Conservation (phyloP, 2,888 invertebrate species). For the Zaprionus bogoriensis region DNA sequence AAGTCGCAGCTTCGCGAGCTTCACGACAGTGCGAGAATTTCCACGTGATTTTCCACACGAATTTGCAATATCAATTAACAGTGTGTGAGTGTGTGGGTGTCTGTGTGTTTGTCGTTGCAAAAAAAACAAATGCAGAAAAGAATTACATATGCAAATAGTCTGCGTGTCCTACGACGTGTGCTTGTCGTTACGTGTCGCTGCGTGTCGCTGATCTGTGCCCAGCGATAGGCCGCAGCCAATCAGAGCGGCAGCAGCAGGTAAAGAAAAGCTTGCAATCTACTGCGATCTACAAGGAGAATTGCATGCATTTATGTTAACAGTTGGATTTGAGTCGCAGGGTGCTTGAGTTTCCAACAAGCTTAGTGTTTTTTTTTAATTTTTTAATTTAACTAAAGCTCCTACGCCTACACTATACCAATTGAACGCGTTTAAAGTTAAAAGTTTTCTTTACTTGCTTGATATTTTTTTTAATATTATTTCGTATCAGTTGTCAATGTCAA, state of each 20-base stretch:
- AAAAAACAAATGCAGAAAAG: slow-evolving; percentile 11
- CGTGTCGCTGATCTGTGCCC: slow-evolving; percentile 24
- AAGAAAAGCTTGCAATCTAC: too few species aligned
- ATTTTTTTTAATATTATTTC: too few species aligned
- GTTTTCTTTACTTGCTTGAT: too few species aligned
- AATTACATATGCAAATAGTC: slow-evolving; percentile 59
- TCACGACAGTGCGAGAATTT: slow-evolving; percentile 16
- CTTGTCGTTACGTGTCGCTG: background rate
- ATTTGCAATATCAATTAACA: slow-evolving; percentile 43
- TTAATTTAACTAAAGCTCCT: too few species aligned
- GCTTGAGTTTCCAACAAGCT: too few species aligned
- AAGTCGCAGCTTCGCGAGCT: background rate
- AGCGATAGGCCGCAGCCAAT: slow-evolving; percentile 39
- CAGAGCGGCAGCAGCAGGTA: slow-evolving; percentile 23
- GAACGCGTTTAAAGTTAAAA: too few species aligned
- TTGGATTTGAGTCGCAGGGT: too few species aligned
- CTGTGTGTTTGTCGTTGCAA: background rate
- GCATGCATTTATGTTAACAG: too few species aligned
- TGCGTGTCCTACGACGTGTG: background rate
- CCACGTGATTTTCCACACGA: slow-evolving; percentile 23
- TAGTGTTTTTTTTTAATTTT: too few species aligned
- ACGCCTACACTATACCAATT: too few species aligned
- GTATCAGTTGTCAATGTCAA: too few species aligned
- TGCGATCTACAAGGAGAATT: too few species aligned
- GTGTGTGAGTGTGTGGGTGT: slow-evolving; percentile 4